Evolutionary conservation across 2,797 vertebrate genomes (phyloP), one percentile per base, ranked within the genome.

Genomic region (Anableps anableps): DNA sequence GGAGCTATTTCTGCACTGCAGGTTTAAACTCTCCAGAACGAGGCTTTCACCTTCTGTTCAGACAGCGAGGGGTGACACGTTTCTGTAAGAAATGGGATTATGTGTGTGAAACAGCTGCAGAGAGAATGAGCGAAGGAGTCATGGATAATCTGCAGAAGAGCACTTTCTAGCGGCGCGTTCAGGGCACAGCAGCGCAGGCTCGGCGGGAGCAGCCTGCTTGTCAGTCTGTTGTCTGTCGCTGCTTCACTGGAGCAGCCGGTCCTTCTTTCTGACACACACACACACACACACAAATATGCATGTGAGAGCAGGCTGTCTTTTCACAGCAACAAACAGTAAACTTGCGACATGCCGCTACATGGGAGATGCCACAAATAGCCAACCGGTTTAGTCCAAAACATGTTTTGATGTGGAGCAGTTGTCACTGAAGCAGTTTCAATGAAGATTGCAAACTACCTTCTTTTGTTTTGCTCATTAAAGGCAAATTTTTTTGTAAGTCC

Each of bases 121-220:
- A 4, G 76, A 62, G 62, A 82, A 48, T 64, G 79, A 84, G 78
- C 17, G 60, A 77, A 78, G 86, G 89, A 89, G 78, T 85, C 19
- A 21, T 74, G 88, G 74, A 93, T 93, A 92, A 91, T 89, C 90
- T 97, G 94, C 96, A 96, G 95, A 97, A 97, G 96, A 98, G 97
- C 97, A 97, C 97, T 96, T 96, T 95, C 97, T 97, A 97, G 97
- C 93, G 97, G 97, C 82, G 93, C 84, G 60, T 87, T 90, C 79
- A 81, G 91, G 92, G 93, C 95, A 97, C 93, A 95, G 91, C 97
- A 96, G 85, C 76, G 80, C 41, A 23, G 77, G 73, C 91, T 84
- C 89, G 84, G 87, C 86, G 45, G 92, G 92, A 92, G 92, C 90
- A 93, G 92, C 85, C 91, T 82, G 93, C 83, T 80, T 86, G 86